phyloP scores from a whole-genome alignment of 2,113 vertebrate genomes.

The Cariama cristata region DNA sequence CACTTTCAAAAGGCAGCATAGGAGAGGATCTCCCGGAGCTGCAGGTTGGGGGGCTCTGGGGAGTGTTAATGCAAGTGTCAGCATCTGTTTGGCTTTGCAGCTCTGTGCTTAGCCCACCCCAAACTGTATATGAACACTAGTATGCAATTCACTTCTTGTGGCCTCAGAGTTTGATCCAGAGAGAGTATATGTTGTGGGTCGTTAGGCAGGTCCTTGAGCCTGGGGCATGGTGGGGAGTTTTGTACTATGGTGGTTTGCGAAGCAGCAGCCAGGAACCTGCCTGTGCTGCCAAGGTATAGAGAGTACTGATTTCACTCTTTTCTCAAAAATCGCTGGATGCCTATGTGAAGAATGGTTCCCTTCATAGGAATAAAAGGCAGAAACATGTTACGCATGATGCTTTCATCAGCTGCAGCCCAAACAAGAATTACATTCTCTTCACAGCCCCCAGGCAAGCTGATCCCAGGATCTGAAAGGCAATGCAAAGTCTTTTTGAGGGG shows the following conservation, averaged over 20 bases:
- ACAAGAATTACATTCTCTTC: not conserved
- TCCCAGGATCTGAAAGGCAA: not conserved
- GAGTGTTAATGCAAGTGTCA: not conserved
- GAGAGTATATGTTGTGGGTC: not conserved
- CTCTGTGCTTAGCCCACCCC: not conserved
- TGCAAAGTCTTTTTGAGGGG: not conserved
- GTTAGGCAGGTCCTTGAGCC: not conserved
- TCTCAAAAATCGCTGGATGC: not conserved
- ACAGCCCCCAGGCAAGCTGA: not conserved
- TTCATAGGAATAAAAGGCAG: not conserved
- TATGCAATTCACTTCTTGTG: not conserved
- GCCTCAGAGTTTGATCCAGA: not conserved
- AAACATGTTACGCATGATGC: accelerated
- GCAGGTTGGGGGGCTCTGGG: not conserved
- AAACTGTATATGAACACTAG: not conserved
- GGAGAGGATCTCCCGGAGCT: not conserved
- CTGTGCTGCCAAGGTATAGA: not conserved
- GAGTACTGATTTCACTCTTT: not conserved
- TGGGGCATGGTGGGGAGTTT: not conserved
- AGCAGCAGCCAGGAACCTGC: not conserved
- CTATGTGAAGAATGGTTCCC: not conserved
- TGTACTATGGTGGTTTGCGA: not conserved
- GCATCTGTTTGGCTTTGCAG: not conserved
- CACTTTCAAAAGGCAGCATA: not conserved
- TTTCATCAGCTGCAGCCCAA: not conserved